Base-by-base conservation (phyloP, 2,797 vertebrate species). In the Ciconia nigra region DNA sequence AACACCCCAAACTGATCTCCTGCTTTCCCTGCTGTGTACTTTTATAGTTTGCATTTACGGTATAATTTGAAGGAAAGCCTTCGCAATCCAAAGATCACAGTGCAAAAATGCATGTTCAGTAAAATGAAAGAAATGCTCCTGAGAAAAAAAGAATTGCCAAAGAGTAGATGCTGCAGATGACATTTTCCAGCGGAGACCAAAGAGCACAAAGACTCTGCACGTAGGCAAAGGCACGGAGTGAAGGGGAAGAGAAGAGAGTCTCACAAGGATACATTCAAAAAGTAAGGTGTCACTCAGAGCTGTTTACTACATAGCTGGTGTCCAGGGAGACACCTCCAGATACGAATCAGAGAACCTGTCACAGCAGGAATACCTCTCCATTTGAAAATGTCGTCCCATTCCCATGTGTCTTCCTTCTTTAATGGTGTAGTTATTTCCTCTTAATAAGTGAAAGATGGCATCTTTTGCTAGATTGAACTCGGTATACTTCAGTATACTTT, bases 341-440 rank as follows among this genome's bases (percentile, higher is more conserved):
- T 7, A 9, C 0, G 0, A 51, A 47, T 55, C 57, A 67, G 37
- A 81, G 37, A 39, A 76, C 21, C 25, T 4, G 54, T 11, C 3
- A 0, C 20, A 24, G 11, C 1, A 15, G 51, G 47, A 65, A 52
- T 18, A 7, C 5, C 12, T 9, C 6, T 19, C 20, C 28, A 7
- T 26, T 44, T 19, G 19, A 61, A 88, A 83, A 57, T 11, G 5
- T 8, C 37, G 11, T 12, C 41, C 25, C 14, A 2, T 59, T 57
- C 31, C 44, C 4, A 0, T 2, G 0, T 19, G 9, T 37, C 12
- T 44, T 21, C 42, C 24, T 59, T 66, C 62, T 67, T 65, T 20
- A 54, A 5, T 0, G 1, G 2, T 29, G 37, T 15, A 46, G 21
- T 7, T 76, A 13, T 39, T 72, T 47, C 19, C 14, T 49, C 25